Evolutionary conservation across 2,113 vertebrate species (phyloP).

Genomic region (Passer domesticus): DNA sequence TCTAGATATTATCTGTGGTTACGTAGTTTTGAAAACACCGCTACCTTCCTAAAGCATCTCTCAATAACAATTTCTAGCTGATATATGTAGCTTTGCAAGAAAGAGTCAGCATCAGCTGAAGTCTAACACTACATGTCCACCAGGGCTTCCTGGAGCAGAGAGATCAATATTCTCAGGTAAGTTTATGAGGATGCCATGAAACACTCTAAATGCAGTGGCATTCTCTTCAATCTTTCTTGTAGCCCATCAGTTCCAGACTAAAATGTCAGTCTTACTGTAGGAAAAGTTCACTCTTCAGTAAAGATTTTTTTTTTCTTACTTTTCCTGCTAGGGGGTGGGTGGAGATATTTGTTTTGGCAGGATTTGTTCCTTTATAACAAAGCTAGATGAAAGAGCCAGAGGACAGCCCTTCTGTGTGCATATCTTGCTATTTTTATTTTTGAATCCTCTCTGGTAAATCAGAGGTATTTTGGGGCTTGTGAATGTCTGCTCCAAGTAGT

Average conservation of each 20-base stretch:
- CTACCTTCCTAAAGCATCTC: not conserved
- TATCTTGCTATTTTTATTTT: not conserved
- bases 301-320: not conserved
- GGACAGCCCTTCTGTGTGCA: not conserved
- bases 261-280: slow-evolving; percentile 22
- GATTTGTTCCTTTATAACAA: not conserved
- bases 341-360: not conserved
- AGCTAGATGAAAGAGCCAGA: not conserved
- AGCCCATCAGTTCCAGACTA: slow-evolving; percentile 56
- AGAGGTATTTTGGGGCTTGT: not conserved
- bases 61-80: slow-evolving; percentile 50
- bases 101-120: slow-evolving; percentile 35
- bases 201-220: slow-evolving; percentile 16
- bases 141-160: not conserved
- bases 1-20: not conserved
- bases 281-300: slow-evolving; percentile 2
- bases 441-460: not conserved
- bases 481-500: not conserved
- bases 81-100: slow-evolving; percentile 36
- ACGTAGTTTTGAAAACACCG: not conserved
- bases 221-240: slow-evolving; percentile 59
- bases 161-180: slow-evolving; percentile 51
- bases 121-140: not conserved
- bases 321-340: not conserved
- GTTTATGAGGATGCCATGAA: slow-evolving; percentile 51